Evolutionary conservation across 2,888 invertebrate genomes (phyloP).

Genomic region (Labia minor): DNA sequence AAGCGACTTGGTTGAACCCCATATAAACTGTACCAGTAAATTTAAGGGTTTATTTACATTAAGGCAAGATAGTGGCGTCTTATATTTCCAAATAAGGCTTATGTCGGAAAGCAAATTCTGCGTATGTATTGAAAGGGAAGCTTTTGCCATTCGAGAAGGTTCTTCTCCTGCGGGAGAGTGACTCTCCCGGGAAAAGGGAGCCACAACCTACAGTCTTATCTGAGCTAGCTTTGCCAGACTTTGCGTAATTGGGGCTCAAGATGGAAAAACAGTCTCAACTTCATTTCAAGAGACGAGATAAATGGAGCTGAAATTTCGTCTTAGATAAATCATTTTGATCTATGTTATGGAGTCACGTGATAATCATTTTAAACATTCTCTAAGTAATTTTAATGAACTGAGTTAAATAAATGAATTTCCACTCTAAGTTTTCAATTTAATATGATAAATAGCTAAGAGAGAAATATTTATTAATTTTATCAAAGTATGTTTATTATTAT

Average conservation of each 20-base stretch:
- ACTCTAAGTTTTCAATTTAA: no score
- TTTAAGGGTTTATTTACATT: constrained; percentile 13
- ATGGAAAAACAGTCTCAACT: neutral
- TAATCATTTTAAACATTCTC: neutral
- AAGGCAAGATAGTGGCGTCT: constrained; percentile 7
- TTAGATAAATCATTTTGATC: constrained; percentile 2
- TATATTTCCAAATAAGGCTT: constrained; percentile 13
- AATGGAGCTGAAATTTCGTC: constrained; percentile 1
- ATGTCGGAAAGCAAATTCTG: constrained; percentile 13
- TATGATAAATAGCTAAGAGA: no score
- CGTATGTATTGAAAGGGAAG: constrained; percentile 8
- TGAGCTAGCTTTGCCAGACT: neutral
- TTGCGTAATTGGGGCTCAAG: neutral
- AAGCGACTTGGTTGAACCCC: no score
- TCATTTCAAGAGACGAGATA: neutral
- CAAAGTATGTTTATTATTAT: no score
- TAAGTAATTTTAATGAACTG: neutral
- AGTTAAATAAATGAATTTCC: neutral
- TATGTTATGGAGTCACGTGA: neutral
- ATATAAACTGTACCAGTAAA: neutral
- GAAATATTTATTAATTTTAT: no score
- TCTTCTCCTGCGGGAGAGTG: neutral
- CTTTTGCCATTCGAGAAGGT: constrained; percentile 13
- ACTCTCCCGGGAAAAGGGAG: neutral
- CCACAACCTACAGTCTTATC: neutral